Evolutionary conservation across 1,140 invertebrate genomes (phyloP), one percentile per base, ranked within the genome.

Genomic region (Tribolium madens): DNA sequence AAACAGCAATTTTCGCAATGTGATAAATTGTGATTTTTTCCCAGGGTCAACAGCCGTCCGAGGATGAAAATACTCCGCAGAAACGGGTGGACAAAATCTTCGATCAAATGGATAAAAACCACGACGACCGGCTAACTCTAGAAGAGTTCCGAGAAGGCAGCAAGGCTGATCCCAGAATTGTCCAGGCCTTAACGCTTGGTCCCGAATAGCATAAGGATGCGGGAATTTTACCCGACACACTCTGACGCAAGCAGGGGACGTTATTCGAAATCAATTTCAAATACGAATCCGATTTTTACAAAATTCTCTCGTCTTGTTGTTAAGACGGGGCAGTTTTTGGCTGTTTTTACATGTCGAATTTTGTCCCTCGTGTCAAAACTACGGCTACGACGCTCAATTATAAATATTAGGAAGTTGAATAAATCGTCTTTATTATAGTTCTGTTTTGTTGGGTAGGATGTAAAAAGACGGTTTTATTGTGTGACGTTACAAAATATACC

Each of bases 81-180:
- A 97, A 97, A 83, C 91, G 97, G 84, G 97, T 98, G 31, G 97
- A 98, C 86, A 97, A 97, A 86, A 98, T 98, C 84, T 98, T 98
- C 88, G 95, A 97, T 86, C 96, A 97, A 85, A 98, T 98, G 96
- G 97, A 98, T 88, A 98, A 98, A 88, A 99, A 99, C 86, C 95
- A 98, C 87, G 98, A 99, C 88, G 97, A 98, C 85, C 93, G 95
- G 85, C 90, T 99, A 77, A 99, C 97, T 10, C 90, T 98, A 78
- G 97, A 99, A 83, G 98, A 99, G 87, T 99, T 99, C 88, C 93
- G 97, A 83, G 98, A 99, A 88, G 97, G 97, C 77, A 98, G 97
- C 86, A 99, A 99, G 88, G 96, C 96, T 48, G 98, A 99, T 88
- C 97, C 98, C 3, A 92, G 97, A 87, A 99, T 99, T 85, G 97